Percentiles rank a stretch among this genome's conserved stretches.
Evolutionary conservation across 2,888 invertebrate species (phyloP).

Genomic region (Hydropsyche betteni): DNA sequence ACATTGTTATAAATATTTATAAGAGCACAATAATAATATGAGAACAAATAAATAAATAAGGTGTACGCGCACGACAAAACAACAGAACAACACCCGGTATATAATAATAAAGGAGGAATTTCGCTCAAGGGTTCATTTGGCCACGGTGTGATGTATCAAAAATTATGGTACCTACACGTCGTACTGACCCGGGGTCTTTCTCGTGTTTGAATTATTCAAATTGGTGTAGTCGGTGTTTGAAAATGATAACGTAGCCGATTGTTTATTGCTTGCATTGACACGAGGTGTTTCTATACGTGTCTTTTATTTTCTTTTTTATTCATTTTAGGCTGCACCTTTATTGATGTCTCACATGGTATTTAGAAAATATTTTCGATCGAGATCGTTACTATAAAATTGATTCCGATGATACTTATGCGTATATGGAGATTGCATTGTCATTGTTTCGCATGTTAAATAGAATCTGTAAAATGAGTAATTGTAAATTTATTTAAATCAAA

Average conservation of each 20-base stretch:
- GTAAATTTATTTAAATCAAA: too few relatives aligned
- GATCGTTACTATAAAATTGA: too few relatives aligned
- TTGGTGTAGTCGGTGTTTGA: conserved; percentile 29
- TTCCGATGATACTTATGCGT: too few relatives aligned
- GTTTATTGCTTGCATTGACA: conserved; percentile 34
- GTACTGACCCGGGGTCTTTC: conserved; percentile 21
- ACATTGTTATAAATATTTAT: conserved; percentile 51
- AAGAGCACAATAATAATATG: conserved; percentile 39
- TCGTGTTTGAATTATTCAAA: conserved; percentile 31
- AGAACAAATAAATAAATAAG: too few relatives aligned
- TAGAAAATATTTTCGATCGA: not conserved
- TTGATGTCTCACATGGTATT: conserved; percentile 10
- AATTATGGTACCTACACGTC: conserved; percentile 21
- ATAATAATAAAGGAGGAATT: conserved; percentile 48
- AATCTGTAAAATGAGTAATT: too few relatives aligned
- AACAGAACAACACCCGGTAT: not conserved
- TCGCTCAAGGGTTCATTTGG: conserved; percentile 50
- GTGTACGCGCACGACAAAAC: too few relatives aligned
- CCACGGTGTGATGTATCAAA: conserved; percentile 50
- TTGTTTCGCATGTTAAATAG: too few relatives aligned
- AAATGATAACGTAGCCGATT: conserved; percentile 41
- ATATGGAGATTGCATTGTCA: too few relatives aligned
- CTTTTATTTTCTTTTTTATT: too few relatives aligned
- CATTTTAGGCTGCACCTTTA: conserved; percentile 31
- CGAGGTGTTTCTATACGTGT: conserved; percentile 19